These are phyloP conservation scores for Drosophila orena DNA, from an alignment of 1,140 invertebrate species.

Conservation along the genomic window DNA sequence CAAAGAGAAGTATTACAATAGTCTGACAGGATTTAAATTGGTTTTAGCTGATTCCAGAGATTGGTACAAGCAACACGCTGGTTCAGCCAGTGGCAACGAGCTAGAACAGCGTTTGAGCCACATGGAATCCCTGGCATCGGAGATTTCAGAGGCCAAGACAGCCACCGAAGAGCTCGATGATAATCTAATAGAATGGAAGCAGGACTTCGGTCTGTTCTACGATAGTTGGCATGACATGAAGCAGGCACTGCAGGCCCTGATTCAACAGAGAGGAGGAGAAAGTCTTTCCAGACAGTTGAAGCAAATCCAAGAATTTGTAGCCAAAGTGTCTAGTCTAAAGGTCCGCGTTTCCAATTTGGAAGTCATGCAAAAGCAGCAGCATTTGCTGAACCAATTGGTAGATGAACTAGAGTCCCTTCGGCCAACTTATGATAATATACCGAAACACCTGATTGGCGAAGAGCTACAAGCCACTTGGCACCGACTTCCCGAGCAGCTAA, in stretches of 20 bases:
- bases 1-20: conserved; percentile 84
- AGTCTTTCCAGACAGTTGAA: conserved; percentile 37
- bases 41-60: conserved; percentile 80
- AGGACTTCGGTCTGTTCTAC: conserved; percentile 80
- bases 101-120: conserved; percentile 79
- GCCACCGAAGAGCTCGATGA: conserved; percentile 61
- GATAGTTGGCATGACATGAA: conserved; percentile 84
- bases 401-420: conserved; percentile 84
- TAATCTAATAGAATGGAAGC: conserved; percentile 77
- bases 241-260: conserved; percentile 69
- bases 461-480: conserved; percentile 71
- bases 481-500: conserved; percentile 70
- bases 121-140: conserved; percentile 76
- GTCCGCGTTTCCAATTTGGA: conserved; percentile 86
- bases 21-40: conserved; percentile 79
- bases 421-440: conserved; percentile 80
- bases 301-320: conserved; percentile 77
- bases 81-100: conserved; percentile 67
- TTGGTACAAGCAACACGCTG: conserved; percentile 84
- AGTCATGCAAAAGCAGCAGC: conserved; percentile 84
- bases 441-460: conserved; percentile 34
- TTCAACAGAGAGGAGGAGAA: conserved; percentile 80
- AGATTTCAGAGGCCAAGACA: conserved; percentile 70
- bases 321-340: conserved; percentile 84
- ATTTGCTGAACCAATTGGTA: conserved; percentile 80